A percentile compares a stretch with the other conserved stretches of the same genome.
These are phyloP conservation scores for Semotilus atromaculatus DNA, from an alignment of 2,797 vertebrate genomes.

Conservation along the genomic window DNA sequence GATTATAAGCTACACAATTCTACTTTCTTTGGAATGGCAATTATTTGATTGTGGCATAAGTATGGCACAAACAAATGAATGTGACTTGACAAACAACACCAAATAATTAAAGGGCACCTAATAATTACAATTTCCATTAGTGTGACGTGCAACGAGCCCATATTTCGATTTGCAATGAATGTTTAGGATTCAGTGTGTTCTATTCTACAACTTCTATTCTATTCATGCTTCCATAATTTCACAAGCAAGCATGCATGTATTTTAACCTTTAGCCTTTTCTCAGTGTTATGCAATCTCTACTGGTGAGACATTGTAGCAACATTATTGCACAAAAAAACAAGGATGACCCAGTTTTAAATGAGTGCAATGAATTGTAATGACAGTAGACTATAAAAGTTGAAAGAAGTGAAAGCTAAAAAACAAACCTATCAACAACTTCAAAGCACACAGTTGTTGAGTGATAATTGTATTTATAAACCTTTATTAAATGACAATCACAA, in stretches of 20 bases:
- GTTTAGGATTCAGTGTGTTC: neutral
- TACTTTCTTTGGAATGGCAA: neutral
- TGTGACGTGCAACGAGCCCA: no score
- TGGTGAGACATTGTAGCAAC: neutral
- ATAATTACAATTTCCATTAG: neutral
- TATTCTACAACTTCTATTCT: neutral
- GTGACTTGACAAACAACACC: neutral
- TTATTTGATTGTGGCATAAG: neutral
- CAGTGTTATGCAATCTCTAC: neutral
- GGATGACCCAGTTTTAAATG: neutral
- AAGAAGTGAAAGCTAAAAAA: neutral
- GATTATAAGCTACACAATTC: neutral
- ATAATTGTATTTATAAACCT: neutral
- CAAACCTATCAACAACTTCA: neutral
- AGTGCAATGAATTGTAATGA: neutral
- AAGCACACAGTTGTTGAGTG: neutral
- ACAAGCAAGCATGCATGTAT: neutral
- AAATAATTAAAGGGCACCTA: neutral
- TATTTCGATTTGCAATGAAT: neutral
- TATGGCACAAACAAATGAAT: neutral
- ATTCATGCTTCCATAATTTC: neutral
- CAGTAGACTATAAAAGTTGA: neutral
- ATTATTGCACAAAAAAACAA: neutral
- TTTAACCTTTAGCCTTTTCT: neutral
- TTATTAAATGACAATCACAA: conserved; percentile 21